Evolutionary conservation across 2,113 vertebrate species (phyloP).

Genomic region (Isichthys henryi): DNA sequence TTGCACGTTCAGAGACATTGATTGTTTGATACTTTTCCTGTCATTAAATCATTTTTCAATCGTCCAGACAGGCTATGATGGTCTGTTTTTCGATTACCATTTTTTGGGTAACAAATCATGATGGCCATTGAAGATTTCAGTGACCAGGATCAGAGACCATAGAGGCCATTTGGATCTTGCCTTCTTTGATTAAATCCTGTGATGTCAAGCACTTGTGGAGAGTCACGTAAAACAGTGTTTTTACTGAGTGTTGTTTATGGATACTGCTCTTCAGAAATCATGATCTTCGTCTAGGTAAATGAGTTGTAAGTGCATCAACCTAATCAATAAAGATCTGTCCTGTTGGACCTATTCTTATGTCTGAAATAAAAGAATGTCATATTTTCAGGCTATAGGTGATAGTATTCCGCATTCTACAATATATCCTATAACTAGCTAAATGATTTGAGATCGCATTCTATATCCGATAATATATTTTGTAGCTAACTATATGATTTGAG

Average conservation of each 20-base stretch:
- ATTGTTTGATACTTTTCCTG: constrained; percentile 4
- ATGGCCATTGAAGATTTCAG: background rate
- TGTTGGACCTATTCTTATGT: background rate
- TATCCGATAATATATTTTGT: background rate
- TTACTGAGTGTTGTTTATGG: background rate
- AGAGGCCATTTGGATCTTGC: background rate
- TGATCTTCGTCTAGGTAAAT: background rate
- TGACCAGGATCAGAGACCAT: background rate
- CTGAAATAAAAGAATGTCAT: background rate
- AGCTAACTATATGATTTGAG: background rate
- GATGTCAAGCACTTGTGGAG: background rate
- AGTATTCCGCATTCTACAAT: background rate
- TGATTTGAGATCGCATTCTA: background rate
- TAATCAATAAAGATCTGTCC: background rate
- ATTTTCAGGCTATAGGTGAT: background rate
- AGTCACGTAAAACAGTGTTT: background rate
- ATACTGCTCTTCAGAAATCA: background rate
- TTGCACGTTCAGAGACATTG: background rate
- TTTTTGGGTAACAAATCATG: background rate
- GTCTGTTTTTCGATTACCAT: background rate
- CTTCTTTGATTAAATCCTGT: background rate
- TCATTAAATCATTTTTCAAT: background rate
- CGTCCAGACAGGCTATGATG: background rate
- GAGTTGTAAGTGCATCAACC: background rate
- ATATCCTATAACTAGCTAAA: background rate